Base-by-base conservation (phyloP, 2,888 invertebrate species). In the Operophtera brumata region DNA sequence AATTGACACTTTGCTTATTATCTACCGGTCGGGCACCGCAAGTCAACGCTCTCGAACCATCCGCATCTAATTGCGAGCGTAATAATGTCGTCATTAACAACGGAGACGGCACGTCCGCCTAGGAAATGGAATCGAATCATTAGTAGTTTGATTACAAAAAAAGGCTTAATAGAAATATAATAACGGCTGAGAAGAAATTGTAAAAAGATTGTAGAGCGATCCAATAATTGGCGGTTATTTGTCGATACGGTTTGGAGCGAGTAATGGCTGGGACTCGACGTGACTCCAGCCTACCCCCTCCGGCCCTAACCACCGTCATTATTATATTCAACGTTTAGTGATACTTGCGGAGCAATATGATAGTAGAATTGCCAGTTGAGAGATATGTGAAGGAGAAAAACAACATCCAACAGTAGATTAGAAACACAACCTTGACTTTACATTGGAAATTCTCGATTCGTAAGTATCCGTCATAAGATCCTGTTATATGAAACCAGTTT, bases 81-180 rank as follows among this genome's bases (percentile, higher is more conserved):
- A 56, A 56, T 56, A 56, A 57, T 45, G 57, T 52, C 84, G 88
- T 88, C 89, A 89, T 89, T 89, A 90, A 84, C 86, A 86, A 84
- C 76, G 80, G 82, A 83, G 86, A 84, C 84, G 86, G 86, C 89
- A 87, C 89, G 89, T 89, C 88, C 88, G 89, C 78, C 84, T 88
- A 86, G 89, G 89, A 88, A 90, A 88, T 90, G 89, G 89, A 88
- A 89, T 90, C 90, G 89, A 90, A 90, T 90, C 90, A 89, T 90
- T 89, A 90, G 89, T 85, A 86, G 88, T 89, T 87, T 88, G 90
- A 89, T 90, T 89, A 89, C 88, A 88, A 90, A 90, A 34, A 90
- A 90, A 88, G 88, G 87, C 89, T 89, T 90, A 90, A 90, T 89
- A 90, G 89, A 90, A 89, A 90, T 87, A 90, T 90, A 90, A 90